phyloP scores from a whole-genome alignment of 2,113 vertebrate genomes.

The Sigmodon hispidus region DNA sequence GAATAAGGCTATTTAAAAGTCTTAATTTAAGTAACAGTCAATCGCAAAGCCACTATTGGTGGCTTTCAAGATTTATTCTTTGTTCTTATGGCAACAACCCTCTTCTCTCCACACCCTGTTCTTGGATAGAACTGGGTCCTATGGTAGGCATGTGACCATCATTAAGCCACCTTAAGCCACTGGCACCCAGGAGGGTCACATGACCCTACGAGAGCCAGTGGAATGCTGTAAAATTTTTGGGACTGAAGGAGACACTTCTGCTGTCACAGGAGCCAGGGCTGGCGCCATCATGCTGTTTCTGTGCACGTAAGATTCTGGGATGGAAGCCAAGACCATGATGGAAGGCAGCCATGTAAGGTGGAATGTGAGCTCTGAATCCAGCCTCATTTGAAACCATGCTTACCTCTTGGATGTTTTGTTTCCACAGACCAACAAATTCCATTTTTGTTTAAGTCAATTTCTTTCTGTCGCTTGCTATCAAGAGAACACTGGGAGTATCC shows the following conservation, averaged over 20 bases:
- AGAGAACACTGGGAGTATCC: background rate
- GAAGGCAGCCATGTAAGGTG: background rate
- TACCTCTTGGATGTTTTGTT: background rate
- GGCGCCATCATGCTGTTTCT: background rate
- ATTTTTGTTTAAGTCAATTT: slow-evolving; percentile 49
- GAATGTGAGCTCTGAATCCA: background rate
- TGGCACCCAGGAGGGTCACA: background rate
- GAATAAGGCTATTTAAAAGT: background rate
- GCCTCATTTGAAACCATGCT: background rate
- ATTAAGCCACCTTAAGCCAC: background rate
- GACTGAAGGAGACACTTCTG: background rate
- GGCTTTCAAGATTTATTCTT: background rate
- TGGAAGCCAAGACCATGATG: background rate
- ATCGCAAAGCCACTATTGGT: background rate
- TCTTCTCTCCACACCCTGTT: background rate
- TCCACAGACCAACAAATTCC: slow-evolving; percentile 5
- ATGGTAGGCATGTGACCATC: background rate
- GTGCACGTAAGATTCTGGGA: background rate
- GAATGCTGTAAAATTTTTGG: background rate
- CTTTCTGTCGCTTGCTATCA: slow-evolving; percentile 34
- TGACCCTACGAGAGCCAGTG: background rate
- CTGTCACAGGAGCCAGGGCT: background rate
- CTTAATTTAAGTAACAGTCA: background rate
- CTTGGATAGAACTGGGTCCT: background rate
- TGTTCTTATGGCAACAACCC: too few species aligned